phyloP scores from a whole-genome alignment of 2,888 invertebrate genomes.

The Lasioglossum vierecki region DNA sequence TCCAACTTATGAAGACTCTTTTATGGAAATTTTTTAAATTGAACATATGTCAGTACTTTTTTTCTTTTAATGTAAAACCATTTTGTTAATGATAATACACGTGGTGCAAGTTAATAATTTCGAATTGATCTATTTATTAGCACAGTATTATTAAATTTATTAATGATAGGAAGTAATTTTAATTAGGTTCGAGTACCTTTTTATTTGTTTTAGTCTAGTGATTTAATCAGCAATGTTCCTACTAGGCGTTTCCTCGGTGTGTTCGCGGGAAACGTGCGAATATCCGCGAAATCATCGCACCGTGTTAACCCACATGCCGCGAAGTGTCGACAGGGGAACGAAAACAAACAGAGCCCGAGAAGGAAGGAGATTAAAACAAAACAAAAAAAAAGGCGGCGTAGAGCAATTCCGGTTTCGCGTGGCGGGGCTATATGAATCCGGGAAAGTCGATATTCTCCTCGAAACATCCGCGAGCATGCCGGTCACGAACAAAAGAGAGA shows the following conservation, averaged over 20 bases:
- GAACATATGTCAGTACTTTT: no score
- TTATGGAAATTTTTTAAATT: no score
- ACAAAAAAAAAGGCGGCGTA: neutral
- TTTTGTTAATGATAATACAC: no score
- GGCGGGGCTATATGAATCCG: neutral
- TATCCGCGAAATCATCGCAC: neutral
- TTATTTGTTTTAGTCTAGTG: no score
- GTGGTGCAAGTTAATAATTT: no score
- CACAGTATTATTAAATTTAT: no score
- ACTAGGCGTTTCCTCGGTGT: neutral
- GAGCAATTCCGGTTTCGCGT: neutral
- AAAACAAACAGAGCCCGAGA: neutral
- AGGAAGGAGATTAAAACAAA: neutral
- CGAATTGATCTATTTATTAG: no score
- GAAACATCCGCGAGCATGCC: neutral
- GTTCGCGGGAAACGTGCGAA: neutral
- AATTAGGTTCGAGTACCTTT: no score
- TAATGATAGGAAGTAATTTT: no score
- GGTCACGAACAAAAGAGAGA: constrained; percentile 8
- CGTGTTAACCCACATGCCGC: neutral
- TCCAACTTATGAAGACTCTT: no score
- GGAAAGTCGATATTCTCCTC: neutral
- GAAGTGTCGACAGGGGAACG: neutral
- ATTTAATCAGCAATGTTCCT: neutral
- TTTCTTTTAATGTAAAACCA: no score